A percentile compares a stretch with the other conserved stretches of the same genome.
Evolutionary conservation across 2,113 vertebrate species (phyloP).

Genomic region (Caloenas nicobarica): DNA sequence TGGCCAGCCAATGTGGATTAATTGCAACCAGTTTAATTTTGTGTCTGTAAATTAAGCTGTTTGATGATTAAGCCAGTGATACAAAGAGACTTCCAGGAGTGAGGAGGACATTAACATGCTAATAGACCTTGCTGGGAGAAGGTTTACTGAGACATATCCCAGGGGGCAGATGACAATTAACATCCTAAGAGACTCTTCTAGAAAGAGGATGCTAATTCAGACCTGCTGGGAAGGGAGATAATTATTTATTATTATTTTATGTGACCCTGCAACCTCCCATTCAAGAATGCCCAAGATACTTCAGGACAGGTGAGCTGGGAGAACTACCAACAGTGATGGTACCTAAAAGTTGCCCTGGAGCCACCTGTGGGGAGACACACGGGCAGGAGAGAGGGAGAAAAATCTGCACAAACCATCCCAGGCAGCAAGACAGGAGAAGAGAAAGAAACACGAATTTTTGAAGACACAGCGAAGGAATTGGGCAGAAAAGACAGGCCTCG

Average conservation of each 20-base stretch:
- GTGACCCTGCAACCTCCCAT: background rate
- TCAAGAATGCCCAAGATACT: background rate
- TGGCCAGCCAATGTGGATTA: background rate
- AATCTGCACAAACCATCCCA: background rate
- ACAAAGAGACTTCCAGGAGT: background rate
- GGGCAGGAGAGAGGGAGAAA: background rate
- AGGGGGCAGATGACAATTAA: constrained; percentile 38
- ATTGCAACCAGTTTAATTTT: background rate
- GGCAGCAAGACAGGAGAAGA: background rate
- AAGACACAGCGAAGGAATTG: background rate
- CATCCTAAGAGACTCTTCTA: constrained; percentile 41
- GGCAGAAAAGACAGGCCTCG: background rate
- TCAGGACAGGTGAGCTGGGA: background rate
- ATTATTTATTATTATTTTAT: background rate
- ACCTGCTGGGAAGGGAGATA: background rate
- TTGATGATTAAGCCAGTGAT: background rate
- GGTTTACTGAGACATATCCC: constrained; percentile 10
- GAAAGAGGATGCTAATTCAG: constrained; percentile 41
- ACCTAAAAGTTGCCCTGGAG: background rate
- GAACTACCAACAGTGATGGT: background rate
- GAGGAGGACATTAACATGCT: constrained; percentile 4
- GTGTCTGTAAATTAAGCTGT: background rate
- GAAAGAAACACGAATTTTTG: background rate
- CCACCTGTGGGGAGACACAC: background rate
- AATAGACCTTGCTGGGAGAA: constrained; percentile 2